Percentiles rank a stretch among this genome's conserved stretches.
Evolutionary conservation across 2,888 invertebrate species (phyloP).

Genomic region (Oithona nana): DNA sequence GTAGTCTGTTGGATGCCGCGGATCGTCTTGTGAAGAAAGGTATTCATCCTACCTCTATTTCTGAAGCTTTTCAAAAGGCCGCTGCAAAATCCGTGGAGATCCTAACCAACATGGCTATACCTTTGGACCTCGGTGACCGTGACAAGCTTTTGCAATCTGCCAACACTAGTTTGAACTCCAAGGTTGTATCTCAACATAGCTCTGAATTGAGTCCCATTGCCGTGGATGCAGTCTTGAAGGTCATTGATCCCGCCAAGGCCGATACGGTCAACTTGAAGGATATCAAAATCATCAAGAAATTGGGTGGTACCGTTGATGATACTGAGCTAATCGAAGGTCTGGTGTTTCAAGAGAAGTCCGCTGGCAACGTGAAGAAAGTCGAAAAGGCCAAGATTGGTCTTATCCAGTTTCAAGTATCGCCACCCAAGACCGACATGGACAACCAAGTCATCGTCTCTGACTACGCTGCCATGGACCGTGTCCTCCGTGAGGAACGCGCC

Average conservation of each 20-base stretch:
- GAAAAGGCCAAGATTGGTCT: constrained; percentile 97
- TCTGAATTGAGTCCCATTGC: constrained; percentile 86
- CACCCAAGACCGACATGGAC: constrained; percentile 86
- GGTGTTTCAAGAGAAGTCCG: constrained; percentile 70
- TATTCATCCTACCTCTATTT: constrained; percentile 91
- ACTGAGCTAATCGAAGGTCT: constrained; percentile 89
- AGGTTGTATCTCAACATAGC: constrained; percentile 91
- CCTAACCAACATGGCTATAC: constrained; percentile 60
- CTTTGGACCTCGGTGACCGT: constrained; percentile 65
- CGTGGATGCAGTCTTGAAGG: constrained; percentile 82
- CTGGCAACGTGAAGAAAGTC: constrained; percentile 56
- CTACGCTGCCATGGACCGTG: constrained; percentile 98
- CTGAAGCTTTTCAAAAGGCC: constrained; percentile 83
- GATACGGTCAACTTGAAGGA: constrained; percentile 74
- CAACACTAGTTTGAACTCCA: constrained; percentile 93
- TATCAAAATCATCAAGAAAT: constrained; percentile 86
- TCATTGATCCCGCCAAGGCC: constrained; percentile 50
- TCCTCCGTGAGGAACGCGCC: constrained; percentile 85
- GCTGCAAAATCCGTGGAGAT: constrained; percentile 49
- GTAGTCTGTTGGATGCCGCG: constrained; percentile 61
- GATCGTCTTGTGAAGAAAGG: constrained; percentile 78
- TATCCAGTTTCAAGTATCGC: constrained; percentile 98
- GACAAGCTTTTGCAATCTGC: constrained; percentile 78
- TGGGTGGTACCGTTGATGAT: constrained; percentile 94
- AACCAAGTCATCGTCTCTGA: constrained; percentile 56